Evolutionary conservation across 2,113 vertebrate species (phyloP), one percentile per base, ranked within the genome.

Genomic region (Mirza zaza): DNA sequence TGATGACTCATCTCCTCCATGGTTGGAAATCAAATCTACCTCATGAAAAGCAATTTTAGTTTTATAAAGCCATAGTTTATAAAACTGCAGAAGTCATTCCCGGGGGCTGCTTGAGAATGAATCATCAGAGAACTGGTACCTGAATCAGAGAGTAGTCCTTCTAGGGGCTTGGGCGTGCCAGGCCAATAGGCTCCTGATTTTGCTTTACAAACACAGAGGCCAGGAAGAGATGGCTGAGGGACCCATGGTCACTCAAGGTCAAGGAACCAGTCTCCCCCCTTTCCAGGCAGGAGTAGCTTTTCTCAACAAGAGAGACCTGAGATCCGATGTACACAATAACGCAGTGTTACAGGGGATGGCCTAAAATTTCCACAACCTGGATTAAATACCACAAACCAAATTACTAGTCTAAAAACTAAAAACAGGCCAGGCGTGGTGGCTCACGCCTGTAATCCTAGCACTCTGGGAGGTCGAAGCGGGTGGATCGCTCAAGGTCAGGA

Each of bases 1-100:
- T 29, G 76, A 82, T 95, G 67, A 90, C 15, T 83, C 68, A 92
- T 55, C 27, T 80, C 42, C 79, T 80, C 71, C 21, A 68, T 21
- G 59, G n/a, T 65, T 97, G 65, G 59, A 86, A 79, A 83, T 97
- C 87, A 77, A 94, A 91, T 82, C 27, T 59, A 61, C 21, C 34
- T 91, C 90, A 55, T 76, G 75, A 90, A 88, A 91, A 87, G 52
- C 68, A 89, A 84, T 83, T 94, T 97, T 96, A 23, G 39, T 81
- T 97, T 97, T 93, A 90, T 92, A 80, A 97, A 84, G 70, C 34
- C 50, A 89, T 50, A 68, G 48, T 48, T 92, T 92, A 91, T 71
- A 94, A 84, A 83, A 83, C 71, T 61, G 84, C 68, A 84, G 57
- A 96, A 93, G 80, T 92, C 13, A 81, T 70, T 82, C 57, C 29